Percentiles rank a stretch among this genome's conserved stretches.
Conservation (phyloP, 1,140 invertebrate species). For the Camponotus floridanus region DNA sequence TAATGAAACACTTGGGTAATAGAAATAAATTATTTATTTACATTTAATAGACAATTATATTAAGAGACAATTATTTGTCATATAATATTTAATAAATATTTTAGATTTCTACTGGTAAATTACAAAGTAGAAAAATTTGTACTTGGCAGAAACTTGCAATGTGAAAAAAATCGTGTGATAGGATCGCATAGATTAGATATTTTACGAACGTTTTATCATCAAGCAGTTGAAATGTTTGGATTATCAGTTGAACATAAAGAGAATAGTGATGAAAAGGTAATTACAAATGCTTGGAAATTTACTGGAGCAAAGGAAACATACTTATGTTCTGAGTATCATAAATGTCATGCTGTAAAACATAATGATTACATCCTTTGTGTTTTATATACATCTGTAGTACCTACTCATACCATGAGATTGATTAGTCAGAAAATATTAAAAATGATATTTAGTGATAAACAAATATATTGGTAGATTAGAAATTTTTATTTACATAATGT, state of each 20-base stretch:
- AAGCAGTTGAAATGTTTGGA: constrained; percentile 86
- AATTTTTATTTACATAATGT: neutral
- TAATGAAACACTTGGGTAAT: constrained; percentile 89
- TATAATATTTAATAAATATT: constrained; percentile 61
- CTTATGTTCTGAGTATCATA: constrained; percentile 94
- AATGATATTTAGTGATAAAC: constrained; percentile 86
- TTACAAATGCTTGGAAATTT: constrained; percentile 68
- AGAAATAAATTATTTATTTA: neutral
- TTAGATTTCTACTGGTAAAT: constrained; percentile 91
- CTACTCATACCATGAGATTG: constrained; percentile 89
- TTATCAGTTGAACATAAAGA: constrained; percentile 56
- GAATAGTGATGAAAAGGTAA: constrained; percentile 55
- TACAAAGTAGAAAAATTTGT: constrained; percentile 89
- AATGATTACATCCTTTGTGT: constrained; percentile 89
- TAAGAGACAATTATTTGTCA: neutral
- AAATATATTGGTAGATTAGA: constrained; percentile 84
- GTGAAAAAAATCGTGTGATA: constrained; percentile 86
- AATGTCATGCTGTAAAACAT: constrained; percentile 91
- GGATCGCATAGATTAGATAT: constrained; percentile 89
- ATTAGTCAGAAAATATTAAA: constrained; percentile 86
- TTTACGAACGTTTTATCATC: constrained; percentile 91
- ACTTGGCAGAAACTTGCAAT: constrained; percentile 88
- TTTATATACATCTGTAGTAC: constrained; percentile 89
- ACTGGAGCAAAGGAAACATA: constrained; percentile 89
- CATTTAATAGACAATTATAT: neutral